Evolutionary conservation across 2,888 invertebrate genomes (phyloP), one percentile per base, ranked within the genome.

Genomic region (Lycia hirtaria): DNA sequence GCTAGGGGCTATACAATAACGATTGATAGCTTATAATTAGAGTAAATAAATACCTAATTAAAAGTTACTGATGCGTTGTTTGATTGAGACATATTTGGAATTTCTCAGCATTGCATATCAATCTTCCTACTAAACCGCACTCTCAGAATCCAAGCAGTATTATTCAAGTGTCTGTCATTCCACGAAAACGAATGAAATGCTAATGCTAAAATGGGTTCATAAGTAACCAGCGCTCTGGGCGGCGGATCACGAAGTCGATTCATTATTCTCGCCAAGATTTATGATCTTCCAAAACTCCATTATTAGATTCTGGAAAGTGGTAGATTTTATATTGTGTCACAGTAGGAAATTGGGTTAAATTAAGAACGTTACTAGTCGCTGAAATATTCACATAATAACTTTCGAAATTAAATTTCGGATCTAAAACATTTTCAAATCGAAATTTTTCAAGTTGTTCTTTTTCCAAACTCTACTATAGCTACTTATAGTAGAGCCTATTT

Each of bases 231-330:
- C 67, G 68, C 69, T 69, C 58, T 58, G 67, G 67, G 64, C 66
- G 62, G 60, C 65, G 69, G 71, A 73, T 73, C 70, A 67, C 62
- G 62, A 67, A 72, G 67, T 65, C 75, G 74, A 76, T 76, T 77
- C 73, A 75, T 78, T 78, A 76, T 76, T 73, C 72, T 68, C 68
- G 62, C 50, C 59, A 59, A 76, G 73, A 78, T 68, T 73, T 78
- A 78, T 76, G 72, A 69, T 63, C 67, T 67, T 67, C 63, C 66
- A 60, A 68, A 68, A 72, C 67, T 69, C 65, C 59, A 65, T 72
- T 72, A 69, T 67, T 69, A 62, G 59, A 54, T 61, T 43, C 56
- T 28, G 43, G 48, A 40, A 55, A 48, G 30, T 58, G 48, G 48
- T 52, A 32, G 48, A 49, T 53, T 58, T 43, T 35, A 40, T 47